These are phyloP conservation scores for Phalacrocorax carbo DNA, from an alignment of 2,113 vertebrate species.

Conservation along the genomic window DNA sequence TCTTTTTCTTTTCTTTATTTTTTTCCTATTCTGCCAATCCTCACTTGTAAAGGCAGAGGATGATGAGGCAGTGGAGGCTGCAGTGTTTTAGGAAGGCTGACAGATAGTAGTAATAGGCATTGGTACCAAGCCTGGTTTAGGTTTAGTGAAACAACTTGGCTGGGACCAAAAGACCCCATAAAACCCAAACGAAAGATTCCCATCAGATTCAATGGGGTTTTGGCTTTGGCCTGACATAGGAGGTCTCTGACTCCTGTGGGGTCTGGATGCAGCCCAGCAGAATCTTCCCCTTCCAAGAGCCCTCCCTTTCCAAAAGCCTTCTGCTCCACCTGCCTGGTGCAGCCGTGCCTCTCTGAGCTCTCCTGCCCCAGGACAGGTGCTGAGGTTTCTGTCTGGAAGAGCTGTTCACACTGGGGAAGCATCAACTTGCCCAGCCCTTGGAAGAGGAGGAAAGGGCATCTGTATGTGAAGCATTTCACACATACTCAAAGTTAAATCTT, in stretches of 20 bases:
- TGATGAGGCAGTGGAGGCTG: not conserved
- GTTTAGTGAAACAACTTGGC: not conserved
- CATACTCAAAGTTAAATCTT: not conserved
- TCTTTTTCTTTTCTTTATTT: not conserved
- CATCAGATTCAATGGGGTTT: not conserved
- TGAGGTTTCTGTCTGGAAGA: not conserved
- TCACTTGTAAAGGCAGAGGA: not conserved
- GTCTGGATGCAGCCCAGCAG: not conserved
- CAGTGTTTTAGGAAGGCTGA: not conserved
- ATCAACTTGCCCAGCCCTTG: not conserved
- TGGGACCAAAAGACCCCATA: not conserved
- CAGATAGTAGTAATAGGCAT: not conserved
- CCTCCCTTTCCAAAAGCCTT: not conserved
- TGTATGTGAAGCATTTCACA: fast-evolving
- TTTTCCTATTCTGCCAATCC: not conserved
- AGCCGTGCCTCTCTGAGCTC: not conserved
- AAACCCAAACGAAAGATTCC: not conserved
- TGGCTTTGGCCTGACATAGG: not conserved
- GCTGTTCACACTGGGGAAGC: not conserved
- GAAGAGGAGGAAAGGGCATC: not conserved
- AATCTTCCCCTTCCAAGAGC: not conserved
- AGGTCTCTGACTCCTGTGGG: not conserved
- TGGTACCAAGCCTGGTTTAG: not conserved
- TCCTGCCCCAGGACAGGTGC: fast-evolving
- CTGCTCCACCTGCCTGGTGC: not conserved